Conservation (phyloP, 2,113 vertebrate species). For the Dasyurus viverrinus region DNA sequence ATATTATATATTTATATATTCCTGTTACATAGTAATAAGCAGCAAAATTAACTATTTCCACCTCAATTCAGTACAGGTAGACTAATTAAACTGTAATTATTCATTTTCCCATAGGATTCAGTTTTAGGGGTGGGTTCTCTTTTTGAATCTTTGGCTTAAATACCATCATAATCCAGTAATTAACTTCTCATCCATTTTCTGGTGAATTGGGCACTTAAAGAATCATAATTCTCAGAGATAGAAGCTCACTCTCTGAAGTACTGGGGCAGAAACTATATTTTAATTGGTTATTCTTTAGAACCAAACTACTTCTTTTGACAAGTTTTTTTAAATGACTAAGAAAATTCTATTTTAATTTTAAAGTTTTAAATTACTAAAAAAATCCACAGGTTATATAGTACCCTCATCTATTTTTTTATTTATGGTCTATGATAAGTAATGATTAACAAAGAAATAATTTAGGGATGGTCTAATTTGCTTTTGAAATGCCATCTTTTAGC, state of each 20-base stretch:
- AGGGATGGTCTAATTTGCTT: conserved; percentile 74
- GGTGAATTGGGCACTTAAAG: neutral
- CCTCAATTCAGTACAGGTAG: neutral
- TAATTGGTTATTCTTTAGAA: conserved; percentile 2
- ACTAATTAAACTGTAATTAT: neutral
- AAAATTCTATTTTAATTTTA: conserved; percentile 22
- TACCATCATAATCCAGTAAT: neutral
- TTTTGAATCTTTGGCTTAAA: neutral
- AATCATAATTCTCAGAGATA: neutral
- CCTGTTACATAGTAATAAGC: neutral
- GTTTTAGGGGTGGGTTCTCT: neutral
- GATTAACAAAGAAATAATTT: conserved; percentile 69
- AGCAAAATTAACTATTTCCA: neutral
- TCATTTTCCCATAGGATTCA: neutral
- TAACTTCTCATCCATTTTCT: neutral
- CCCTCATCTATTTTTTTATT: conserved; percentile 62
- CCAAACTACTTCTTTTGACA: neutral
- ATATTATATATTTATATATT: neutral
- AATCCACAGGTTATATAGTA: neutral
- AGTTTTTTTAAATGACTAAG: conserved; percentile 48
- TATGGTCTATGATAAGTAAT: conserved; percentile 58
- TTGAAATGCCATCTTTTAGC: conserved; percentile 70
- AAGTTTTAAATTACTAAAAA: conserved; percentile 53
- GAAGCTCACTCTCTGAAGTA: neutral
- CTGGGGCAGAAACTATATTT: neutral